Base-by-base conservation (phyloP, 2,797 vertebrate species). In the Orestias chungarensis region DNA sequence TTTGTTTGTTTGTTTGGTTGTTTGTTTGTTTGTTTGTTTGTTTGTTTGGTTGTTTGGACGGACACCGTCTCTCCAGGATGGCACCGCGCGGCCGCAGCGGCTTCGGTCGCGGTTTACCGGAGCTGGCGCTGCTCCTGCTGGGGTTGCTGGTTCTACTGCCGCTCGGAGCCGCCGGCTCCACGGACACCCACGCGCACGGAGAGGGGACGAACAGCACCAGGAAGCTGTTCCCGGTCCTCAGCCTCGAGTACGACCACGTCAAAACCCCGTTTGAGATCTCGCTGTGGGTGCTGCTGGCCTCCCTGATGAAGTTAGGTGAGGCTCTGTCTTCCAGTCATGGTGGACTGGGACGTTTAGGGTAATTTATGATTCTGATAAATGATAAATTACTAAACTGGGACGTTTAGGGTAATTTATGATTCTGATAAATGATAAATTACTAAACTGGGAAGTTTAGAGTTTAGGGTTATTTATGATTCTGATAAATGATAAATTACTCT, bases 291-390 rank as follows among this genome's bases (percentile, higher is more conserved):
- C 95, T 99, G 14, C 88, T 99, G 64, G 98, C 98, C 44, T 99
- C 97, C 38, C 84, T 99, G 29, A 99, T 99, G 97, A 99, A 99
- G 83, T 92, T 99, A 82, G 98, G 97, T 99, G 90, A 94, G 94
- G n/a, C n/a, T n/a, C n/a, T n/a, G n/a, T n/a, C n/a, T n/a, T n/a
- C n/a, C n/a, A n/a, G n/a, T n/a, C n/a, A n/a, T n/a, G n/a, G n/a
- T n/a, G n/a, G n/a, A n/a, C n/a, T n/a, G n/a, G n/a, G n/a, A n/a
- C n/a, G n/a, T n/a, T n/a, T n/a, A n/a, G n/a, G n/a, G n/a, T n/a
- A n/a, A n/a, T n/a, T n/a, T n/a, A n/a, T n/a, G n/a, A n/a, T n/a
- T n/a, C n/a, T n/a, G n/a, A n/a, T n/a, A n/a, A n/a, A n/a, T n/a
- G n/a, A n/a, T n/a, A n/a, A n/a, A n/a, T n/a, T n/a, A n/a, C n/a